A percentile compares a stretch with the other conserved stretches of the same genome.
Conservation (phyloP, 2,888 invertebrate species). For the Dryomyza anilis region DNA sequence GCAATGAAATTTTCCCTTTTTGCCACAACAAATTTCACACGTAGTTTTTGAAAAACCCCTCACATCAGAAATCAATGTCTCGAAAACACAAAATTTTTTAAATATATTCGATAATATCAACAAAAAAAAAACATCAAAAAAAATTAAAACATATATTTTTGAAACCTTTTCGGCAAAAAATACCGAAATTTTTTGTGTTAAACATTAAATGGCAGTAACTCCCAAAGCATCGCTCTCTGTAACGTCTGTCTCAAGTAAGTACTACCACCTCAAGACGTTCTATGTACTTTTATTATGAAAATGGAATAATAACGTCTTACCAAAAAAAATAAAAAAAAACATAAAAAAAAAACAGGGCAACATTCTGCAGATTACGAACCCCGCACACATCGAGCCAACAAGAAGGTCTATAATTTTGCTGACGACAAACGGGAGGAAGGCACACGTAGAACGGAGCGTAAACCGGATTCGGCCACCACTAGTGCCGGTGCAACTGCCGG, state of each 20-base stretch:
- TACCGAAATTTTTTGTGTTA: slow-evolving; percentile 24
- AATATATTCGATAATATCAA: slow-evolving; percentile 6
- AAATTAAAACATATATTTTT: too few species aligned
- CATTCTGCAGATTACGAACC: slow-evolving; percentile 12
- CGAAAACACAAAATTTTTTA: slow-evolving; percentile 10
- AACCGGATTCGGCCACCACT: not conserved
- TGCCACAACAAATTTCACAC: not conserved
- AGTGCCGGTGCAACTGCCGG: not conserved
- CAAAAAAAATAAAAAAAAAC: too few species aligned
- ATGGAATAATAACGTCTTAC: not conserved
- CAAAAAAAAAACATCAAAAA: not conserved
- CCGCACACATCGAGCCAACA: not conserved
- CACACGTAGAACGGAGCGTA: not conserved
- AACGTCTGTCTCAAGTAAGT: slow-evolving; percentile 22
- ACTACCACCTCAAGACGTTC: too few species aligned
- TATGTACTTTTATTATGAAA: too few species aligned
- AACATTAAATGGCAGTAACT: slow-evolving; percentile 26
- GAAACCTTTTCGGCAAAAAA: slow-evolving; percentile 15
- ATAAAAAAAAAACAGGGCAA: too few species aligned
- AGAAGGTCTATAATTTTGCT: slow-evolving; percentile 21
- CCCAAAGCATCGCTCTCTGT: slow-evolving; percentile 27
- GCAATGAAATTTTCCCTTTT: not conserved
- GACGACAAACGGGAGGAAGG: slow-evolving; percentile 6
- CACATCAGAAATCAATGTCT: slow-evolving; percentile 17
- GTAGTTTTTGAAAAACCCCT: slow-evolving; percentile 21